Percentiles rank a stretch among this genome's conserved stretches.
These are phyloP conservation scores for Callyntrura sp. DNA, from an alignment of 2,888 invertebrate species.

Conservation along the genomic window DNA sequence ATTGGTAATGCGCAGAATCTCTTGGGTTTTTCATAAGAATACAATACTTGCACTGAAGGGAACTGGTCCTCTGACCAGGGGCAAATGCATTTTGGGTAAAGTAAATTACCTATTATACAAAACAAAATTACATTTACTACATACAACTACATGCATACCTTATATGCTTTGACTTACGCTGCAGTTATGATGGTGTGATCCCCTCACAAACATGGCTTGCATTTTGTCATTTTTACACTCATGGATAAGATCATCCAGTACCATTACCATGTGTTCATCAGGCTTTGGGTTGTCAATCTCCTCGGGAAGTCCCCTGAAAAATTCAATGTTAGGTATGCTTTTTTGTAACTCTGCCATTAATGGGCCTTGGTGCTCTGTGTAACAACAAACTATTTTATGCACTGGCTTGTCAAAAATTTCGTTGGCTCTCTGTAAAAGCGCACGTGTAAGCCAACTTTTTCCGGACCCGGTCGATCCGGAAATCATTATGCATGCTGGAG, in stretches of 20 bases:
- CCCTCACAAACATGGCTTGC: conserved; percentile 34
- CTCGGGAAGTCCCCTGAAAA: conserved; percentile 56
- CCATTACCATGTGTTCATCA: conserved; percentile 28
- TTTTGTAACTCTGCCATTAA: background rate
- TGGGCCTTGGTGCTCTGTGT: conserved; percentile 26
- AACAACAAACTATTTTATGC: conserved; percentile 42
- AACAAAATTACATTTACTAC: too few species aligned
- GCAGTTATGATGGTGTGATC: conserved; percentile 46
- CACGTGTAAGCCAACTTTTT: conserved; percentile 26
- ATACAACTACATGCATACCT: too few species aligned
- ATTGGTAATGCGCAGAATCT: conserved; percentile 14
- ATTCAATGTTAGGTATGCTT: conserved; percentile 40
- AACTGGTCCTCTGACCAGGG: conserved; percentile 50
- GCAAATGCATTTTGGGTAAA: conserved; percentile 53
- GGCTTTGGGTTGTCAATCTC: conserved; percentile 51
- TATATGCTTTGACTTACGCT: conserved; percentile 9
- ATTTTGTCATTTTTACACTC: conserved; percentile 34
- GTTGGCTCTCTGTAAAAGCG: conserved; percentile 18
- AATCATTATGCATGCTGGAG: conserved; percentile 54
- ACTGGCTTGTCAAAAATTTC: conserved; percentile 52
- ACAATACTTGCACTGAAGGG: conserved; percentile 45
- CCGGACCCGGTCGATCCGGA: conserved; percentile 27
- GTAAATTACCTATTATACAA: conserved; percentile 38
- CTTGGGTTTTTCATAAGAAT: conserved; percentile 40
- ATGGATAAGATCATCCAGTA: conserved; percentile 69